Percentiles rank a stretch among this genome's conserved stretches.
Conservation (phyloP, 2,113 vertebrate genomes). For the Platichthys stellatus region DNA sequence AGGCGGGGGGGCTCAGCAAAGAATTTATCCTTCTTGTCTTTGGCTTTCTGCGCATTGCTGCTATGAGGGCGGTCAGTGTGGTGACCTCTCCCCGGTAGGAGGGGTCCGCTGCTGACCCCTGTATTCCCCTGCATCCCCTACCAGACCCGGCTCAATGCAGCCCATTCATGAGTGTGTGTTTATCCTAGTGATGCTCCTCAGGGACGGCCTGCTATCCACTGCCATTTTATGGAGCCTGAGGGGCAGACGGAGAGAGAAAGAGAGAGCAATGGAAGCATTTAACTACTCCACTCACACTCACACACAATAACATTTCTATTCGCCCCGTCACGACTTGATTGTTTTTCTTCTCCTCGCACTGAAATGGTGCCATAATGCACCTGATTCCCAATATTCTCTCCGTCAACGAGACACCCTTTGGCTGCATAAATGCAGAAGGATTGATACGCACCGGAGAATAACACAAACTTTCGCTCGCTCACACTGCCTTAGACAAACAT, state of each 20-base stretch:
- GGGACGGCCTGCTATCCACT: constrained; percentile 71
- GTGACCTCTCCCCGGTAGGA: constrained; percentile 74
- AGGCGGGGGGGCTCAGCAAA: constrained; percentile 33
- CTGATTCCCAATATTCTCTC: constrained; percentile 42
- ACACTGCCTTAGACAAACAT: constrained; percentile 75
- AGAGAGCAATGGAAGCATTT: constrained; percentile 58
- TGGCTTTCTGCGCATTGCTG: constrained; percentile 68
- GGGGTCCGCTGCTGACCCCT: constrained; percentile 82
- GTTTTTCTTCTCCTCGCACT: constrained; percentile 39
- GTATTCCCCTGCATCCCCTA: constrained; percentile 77
- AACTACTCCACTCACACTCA: constrained; percentile 58
- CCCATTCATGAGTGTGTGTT: constrained; percentile 79
- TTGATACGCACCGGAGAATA: constrained; percentile 63
- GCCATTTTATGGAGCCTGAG: constrained; percentile 69
- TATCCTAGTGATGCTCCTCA: constrained; percentile 73
- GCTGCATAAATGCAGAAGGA: constrained; percentile 46
- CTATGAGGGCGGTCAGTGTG: constrained; percentile 85
- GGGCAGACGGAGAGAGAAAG: constrained; percentile 28
- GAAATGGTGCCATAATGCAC: constrained; percentile 39
- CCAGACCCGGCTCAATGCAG: constrained; percentile 68
- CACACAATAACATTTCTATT: constrained; percentile 80
- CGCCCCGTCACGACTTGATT: constrained; percentile 64
- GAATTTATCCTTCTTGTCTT: constrained; percentile 84
- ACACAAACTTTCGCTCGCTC: constrained; percentile 75
- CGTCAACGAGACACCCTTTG: constrained; percentile 38